Conservation (phyloP, 2,888 invertebrate species). For the Sphecodes monilicornis region DNA sequence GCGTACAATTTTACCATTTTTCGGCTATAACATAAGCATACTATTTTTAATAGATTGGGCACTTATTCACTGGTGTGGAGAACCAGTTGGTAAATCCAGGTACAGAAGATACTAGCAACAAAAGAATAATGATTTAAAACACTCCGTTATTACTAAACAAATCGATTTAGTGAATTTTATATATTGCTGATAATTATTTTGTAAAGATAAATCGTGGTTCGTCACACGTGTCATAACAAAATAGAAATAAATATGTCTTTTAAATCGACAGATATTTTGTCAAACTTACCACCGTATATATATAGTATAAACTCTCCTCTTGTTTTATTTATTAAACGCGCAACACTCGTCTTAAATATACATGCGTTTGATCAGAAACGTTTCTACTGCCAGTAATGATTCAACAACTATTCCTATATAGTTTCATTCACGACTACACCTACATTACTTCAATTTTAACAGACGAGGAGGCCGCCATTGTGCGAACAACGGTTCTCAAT, state of each 20-base stretch:
- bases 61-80: neutral
- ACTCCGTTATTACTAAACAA: neutral
- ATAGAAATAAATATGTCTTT: slow-evolving; percentile 8
- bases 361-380: neutral
- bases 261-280: neutral
- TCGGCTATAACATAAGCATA: slow-evolving; percentile 76
- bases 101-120: neutral
- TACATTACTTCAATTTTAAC: slow-evolving; percentile 29
- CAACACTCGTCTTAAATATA: slow-evolving; percentile 6
- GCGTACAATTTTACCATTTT: slow-evolving; percentile 95
- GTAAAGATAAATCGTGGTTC: neutral
- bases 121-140: neutral
- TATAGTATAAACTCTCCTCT: neutral
- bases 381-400: slow-evolving; percentile 22
- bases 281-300: slow-evolving; percentile 37
- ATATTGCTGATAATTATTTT: neutral
- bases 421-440: slow-evolving; percentile 37
- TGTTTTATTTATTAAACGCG: slow-evolving; percentile 10
- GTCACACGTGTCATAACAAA: neutral
- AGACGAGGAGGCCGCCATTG: slow-evolving; percentile 51
- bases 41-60: neutral
- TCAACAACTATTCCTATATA: slow-evolving; percentile 36
- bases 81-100: neutral
- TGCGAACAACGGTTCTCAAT: slow-evolving; percentile 42
- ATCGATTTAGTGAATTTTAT: neutral